A percentile compares a stretch with the other conserved stretches of the same genome.
Evolutionary conservation across 2,113 vertebrate species (phyloP).

Genomic region (Trichechus manatus): DNA sequence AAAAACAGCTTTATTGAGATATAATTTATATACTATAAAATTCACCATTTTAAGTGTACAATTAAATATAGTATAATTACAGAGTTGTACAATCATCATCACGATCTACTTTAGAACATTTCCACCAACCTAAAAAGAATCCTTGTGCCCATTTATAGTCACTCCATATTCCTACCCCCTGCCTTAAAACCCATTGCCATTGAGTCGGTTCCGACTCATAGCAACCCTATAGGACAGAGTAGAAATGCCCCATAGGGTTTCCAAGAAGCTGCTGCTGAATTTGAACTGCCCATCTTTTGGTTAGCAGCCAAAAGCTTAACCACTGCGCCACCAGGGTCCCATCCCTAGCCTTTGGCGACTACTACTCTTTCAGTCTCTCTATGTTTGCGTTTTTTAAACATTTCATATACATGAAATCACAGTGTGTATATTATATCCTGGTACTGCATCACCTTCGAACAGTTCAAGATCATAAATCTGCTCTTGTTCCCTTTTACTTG

Average conservation of each 20-base stretch:
- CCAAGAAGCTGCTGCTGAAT: too few relatives aligned
- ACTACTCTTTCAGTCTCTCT: neutral
- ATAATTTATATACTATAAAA: constrained; percentile 21
- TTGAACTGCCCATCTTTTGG: too few relatives aligned
- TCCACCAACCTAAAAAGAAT: neutral
- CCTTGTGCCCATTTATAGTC: neutral
- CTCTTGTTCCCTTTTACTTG: neutral
- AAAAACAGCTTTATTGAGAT: neutral
- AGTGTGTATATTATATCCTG: too few relatives aligned
- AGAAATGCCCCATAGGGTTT: too few relatives aligned
- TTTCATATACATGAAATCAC: neutral
- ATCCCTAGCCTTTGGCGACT: neutral
- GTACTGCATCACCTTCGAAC: neutral
- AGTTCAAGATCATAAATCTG: neutral
- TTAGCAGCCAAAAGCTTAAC: too few relatives aligned
- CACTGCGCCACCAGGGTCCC: too few relatives aligned
- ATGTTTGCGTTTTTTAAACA: neutral
- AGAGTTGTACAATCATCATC: neutral
- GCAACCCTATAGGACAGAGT: too few relatives aligned
- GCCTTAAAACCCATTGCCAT: too few relatives aligned
- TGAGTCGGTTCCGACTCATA: too few relatives aligned
- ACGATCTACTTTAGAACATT: neutral
- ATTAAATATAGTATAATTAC: neutral
- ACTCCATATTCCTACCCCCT: neutral
- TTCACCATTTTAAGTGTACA: neutral